A percentile compares a stretch with the other conserved stretches of the same genome.
Evolutionary conservation across 2,113 vertebrate species (phyloP).

Genomic region (Trinectes maculatus): DNA sequence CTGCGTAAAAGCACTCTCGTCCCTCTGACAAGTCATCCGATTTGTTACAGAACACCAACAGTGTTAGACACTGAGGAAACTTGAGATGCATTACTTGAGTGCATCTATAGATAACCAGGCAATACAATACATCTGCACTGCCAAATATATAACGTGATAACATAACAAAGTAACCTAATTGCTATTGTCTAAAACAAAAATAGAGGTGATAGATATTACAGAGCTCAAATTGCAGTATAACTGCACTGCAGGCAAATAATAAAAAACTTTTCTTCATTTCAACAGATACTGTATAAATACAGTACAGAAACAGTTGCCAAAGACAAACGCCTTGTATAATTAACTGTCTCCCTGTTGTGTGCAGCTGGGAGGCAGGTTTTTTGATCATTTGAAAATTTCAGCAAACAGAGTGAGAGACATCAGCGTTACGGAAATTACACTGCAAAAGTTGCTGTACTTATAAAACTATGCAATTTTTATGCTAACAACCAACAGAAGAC

Average conservation of each 20-base stretch:
- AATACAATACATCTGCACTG: slow-evolving; percentile 9
- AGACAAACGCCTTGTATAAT: too few relatives aligned
- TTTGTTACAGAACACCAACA: background rate
- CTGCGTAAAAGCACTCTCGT: background rate
- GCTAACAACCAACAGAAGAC: too few relatives aligned
- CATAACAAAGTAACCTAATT: background rate
- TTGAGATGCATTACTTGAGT: background rate
- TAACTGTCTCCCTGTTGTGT: too few relatives aligned
- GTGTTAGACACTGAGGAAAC: slow-evolving; percentile 3
- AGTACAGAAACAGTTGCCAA: too few relatives aligned
- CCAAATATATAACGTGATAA: background rate
- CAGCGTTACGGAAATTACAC: too few relatives aligned
- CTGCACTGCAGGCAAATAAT: too few relatives aligned
- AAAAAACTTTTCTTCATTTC: too few relatives aligned
- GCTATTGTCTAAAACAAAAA: background rate
- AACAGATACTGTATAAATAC: too few relatives aligned
- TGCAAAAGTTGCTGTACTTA: too few relatives aligned
- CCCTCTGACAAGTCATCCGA: background rate
- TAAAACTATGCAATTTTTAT: too few relatives aligned
- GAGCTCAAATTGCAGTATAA: background rate
- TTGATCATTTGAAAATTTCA: too few relatives aligned
- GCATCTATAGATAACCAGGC: slow-evolving; percentile 4
- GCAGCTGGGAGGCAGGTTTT: too few relatives aligned
- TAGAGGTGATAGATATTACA: background rate
- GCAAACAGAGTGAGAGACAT: background rate